A percentile compares a stretch with the other conserved stretches of the same genome.
Conservation (phyloP, 2,797 vertebrate species). For the Odontamblyopus rebecca region DNA sequence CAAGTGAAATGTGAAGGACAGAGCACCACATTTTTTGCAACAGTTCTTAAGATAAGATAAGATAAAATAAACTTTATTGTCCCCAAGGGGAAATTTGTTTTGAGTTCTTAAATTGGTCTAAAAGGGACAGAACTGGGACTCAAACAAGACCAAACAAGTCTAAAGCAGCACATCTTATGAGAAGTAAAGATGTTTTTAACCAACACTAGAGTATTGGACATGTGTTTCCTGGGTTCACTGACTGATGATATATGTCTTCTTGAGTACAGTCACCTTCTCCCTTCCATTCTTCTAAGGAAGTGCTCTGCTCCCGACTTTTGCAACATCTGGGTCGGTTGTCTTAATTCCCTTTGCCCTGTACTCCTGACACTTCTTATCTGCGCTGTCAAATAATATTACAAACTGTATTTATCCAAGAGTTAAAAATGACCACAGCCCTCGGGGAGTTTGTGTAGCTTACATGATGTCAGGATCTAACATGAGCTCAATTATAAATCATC, state of each 20-base stretch:
- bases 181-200: background rate
- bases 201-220: background rate
- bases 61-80: too few species aligned
- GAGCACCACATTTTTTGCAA: too few species aligned
- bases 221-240: background rate
- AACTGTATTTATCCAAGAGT: background rate
- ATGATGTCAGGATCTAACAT: slow-evolving; percentile 24
- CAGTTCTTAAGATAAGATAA: too few species aligned
- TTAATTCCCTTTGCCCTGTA: slow-evolving; percentile 11
- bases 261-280: background rate
- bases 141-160: background rate
- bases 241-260: background rate
- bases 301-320: slow-evolving; percentile 6
- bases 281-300: slow-evolving; percentile 10
- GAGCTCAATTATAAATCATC: background rate
- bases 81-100: too few species aligned
- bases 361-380: slow-evolving; percentile 29
- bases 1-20: too few species aligned
- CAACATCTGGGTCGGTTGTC: slow-evolving; percentile 23
- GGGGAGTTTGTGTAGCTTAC: slow-evolving; percentile 37
- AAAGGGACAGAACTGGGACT: background rate
- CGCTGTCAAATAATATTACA: slow-evolving; percentile 19
- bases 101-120: too few species aligned
- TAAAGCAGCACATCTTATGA: background rate
- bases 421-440: slow-evolving; percentile 8